phyloP scores from a whole-genome alignment of 2,797 vertebrate genomes.

The Decapterus maruadsi region DNA sequence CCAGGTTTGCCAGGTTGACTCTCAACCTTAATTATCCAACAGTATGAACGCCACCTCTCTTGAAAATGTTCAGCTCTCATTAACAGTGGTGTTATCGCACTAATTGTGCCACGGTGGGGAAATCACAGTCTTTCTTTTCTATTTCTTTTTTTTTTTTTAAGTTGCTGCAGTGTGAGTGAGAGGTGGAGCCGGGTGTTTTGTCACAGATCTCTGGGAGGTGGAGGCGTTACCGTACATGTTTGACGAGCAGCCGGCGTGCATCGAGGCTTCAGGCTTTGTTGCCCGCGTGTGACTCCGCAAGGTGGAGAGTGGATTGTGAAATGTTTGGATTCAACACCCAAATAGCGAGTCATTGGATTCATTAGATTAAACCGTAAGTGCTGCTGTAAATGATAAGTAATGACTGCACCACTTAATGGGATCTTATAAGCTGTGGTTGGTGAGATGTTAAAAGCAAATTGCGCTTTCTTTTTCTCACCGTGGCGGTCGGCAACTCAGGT shows the following conservation, averaged over 20 bases:
- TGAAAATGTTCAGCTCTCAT: slow-evolving; percentile 65
- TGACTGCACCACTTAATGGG: slow-evolving; percentile 48
- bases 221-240: slow-evolving; percentile 14
- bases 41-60: slow-evolving; percentile 56
- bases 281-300: slow-evolving; percentile 9
- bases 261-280: not conserved
- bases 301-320: slow-evolving; percentile 42
- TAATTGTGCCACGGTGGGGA: slow-evolving; percentile 57
- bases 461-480: slow-evolving; percentile 22
- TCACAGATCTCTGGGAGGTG: not conserved
- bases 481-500: slow-evolving; percentile 38
- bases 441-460: slow-evolving; percentile 60
- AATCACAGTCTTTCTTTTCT: slow-evolving; percentile 16
- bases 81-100: slow-evolving; percentile 55
- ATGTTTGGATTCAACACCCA: slow-evolving; percentile 41
- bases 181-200: not conserved
- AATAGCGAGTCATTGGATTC: slow-evolving; percentile 56
- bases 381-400: slow-evolving; percentile 64
- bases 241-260: slow-evolving; percentile 4
- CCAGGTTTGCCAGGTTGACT: slow-evolving; percentile 47
- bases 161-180: slow-evolving; percentile 21
- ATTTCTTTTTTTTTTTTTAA: not conserved
- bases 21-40: slow-evolving; percentile 62
- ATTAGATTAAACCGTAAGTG: slow-evolving; percentile 58
- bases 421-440: slow-evolving; percentile 45